Evolutionary conservation across 1,140 invertebrate genomes (phyloP).

Genomic region (Wasmannia auropunctata): DNA sequence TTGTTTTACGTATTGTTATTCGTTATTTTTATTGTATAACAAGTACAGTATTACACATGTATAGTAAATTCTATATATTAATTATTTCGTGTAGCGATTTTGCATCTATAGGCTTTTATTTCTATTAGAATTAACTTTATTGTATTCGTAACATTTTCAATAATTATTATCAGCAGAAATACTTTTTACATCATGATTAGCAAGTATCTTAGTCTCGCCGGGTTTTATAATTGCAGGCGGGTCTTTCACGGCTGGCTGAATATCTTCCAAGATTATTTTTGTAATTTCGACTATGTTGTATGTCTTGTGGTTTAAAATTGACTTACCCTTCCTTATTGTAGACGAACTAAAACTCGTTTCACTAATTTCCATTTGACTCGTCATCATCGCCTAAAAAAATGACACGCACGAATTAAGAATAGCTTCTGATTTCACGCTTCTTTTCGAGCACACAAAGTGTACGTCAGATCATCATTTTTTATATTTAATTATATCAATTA

Average conservation of each 20-base stretch:
- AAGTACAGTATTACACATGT: not conserved
- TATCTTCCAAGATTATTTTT: slow-evolving; percentile 67
- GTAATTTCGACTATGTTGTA: slow-evolving; percentile 66
- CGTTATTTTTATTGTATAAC: not conserved
- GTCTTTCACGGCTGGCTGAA: slow-evolving; percentile 58
- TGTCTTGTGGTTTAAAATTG: slow-evolving; percentile 58
- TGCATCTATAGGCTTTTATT: not conserved
- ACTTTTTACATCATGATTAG: slow-evolving; percentile 25
- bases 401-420: not conserved
- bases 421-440: not conserved
- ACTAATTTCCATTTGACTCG: slow-evolving; percentile 69
- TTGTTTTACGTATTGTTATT: not conserved
- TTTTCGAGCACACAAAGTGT: not conserved
- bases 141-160: not conserved
- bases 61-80: not conserved
- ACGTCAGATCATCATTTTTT: no score
- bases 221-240: not conserved
- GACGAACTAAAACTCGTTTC: slow-evolving; percentile 73
- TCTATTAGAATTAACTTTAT: not conserved
- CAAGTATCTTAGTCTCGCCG: slow-evolving; percentile 26
- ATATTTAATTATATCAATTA: not conserved
- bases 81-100: not conserved
- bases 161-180: not conserved
- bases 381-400: not conserved
- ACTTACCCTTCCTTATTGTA: slow-evolving; percentile 67